phyloP scores from a whole-genome alignment of 2,113 vertebrate species.

The Collichthys lucidus region DNA sequence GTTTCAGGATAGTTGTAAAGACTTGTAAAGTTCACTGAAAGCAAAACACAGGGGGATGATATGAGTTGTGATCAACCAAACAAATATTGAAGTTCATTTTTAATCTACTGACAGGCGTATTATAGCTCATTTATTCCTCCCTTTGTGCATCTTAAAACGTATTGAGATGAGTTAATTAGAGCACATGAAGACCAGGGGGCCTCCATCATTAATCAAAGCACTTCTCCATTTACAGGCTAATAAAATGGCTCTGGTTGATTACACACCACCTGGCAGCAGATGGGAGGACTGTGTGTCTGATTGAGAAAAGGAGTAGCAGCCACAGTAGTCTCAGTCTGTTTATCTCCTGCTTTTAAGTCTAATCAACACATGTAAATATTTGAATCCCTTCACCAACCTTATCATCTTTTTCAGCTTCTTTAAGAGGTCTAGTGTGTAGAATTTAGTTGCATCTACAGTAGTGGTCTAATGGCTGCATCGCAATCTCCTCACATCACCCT shows the following conservation, averaged over 20 bases:
- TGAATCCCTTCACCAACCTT: neutral
- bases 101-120: conserved; percentile 37
- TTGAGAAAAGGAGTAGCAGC: conserved; percentile 19
- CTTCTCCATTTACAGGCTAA: conserved; percentile 26
- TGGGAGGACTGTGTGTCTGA: neutral
- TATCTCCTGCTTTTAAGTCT: conserved; percentile 3
- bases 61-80: neutral
- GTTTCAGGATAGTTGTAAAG: conserved; percentile 35
- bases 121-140: conserved; percentile 6
- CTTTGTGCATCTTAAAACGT: conserved; percentile 2
- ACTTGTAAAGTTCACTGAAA: conserved; percentile 24
- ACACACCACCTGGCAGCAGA: conserved; percentile 26
- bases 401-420: neutral
- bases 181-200: conserved; percentile 29
- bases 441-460: no score
- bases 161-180: conserved; percentile 46
- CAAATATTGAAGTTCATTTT: conserved; percentile 25
- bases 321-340: neutral
- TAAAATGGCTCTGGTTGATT: conserved; percentile 28
- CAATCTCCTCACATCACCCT: no score
- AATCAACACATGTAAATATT: conserved; percentile 9
- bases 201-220: conserved; percentile 61
- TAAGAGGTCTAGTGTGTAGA: no score
- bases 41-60: conserved; percentile 26
- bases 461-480: no score